Base-by-base conservation (phyloP, 2,888 invertebrate genomes). In the Phyllotreta cruciferae region DNA sequence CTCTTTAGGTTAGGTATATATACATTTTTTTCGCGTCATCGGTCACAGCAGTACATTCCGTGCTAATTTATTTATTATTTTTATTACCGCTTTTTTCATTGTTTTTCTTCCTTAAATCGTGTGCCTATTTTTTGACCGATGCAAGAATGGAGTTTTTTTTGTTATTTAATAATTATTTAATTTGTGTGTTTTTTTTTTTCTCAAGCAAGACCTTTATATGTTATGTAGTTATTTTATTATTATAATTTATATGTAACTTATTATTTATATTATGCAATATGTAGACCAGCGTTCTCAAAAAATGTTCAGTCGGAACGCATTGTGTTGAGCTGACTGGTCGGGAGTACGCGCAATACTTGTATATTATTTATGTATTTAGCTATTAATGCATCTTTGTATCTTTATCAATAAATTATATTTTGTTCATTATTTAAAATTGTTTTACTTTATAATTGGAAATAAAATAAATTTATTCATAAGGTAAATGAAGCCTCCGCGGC, bases 191-290 rank as follows among this genome's bases (percentile, higher is more conserved):
- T 78, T 65, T 58, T n/a, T 63, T 78, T 64, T 63, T 80, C 79
- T 80, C 79, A 79, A 79, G 77, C 79, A 77, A 78, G 76, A 77
- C 78, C 77, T 78, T 80, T 79, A 24, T 80, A 80, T 81, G 81
- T 81, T 81, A 79, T 81, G 76, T 81, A 80, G 79, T 81, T 81
- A 81, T 81, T 80, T 81, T 81, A 80, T 79, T 77, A 77, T 79
- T 78, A 81, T 81, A 80, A 80, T 81, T 82, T 82, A 81, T 82
- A 81, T 82, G 79, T 82, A 82, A 82, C 82, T 82, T 82, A 82
- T 81, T 81, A 79, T 80, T 81, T 81, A 80, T 81, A 77, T 81
- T 76, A 74, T 74, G 79, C 79, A 81, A 78, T 79, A 79, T 78
- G 66, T 75, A 75, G 80, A 80, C 79, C 77, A 79, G 76, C 78